phyloP scores from a whole-genome alignment of 2,888 invertebrate genomes.

The Eupithecia abbreviata region DNA sequence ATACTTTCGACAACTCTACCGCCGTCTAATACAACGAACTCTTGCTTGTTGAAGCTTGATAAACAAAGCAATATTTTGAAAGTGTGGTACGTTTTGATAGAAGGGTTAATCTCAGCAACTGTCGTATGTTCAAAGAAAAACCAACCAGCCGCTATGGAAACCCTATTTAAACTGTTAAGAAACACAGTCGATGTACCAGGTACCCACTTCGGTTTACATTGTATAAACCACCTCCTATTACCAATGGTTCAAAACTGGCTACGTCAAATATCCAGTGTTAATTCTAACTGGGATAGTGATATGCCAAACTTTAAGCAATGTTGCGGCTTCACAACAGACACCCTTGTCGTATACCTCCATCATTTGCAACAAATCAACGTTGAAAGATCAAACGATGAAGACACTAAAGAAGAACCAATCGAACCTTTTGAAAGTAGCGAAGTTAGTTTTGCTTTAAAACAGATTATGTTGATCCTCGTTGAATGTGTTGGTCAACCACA shows the following conservation, averaged over 20 bases:
- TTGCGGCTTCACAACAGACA: constrained; percentile 95
- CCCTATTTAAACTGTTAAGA: constrained; percentile 92
- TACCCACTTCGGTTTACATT: constrained; percentile 94
- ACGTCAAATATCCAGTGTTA: constrained; percentile 88
- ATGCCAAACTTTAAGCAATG: constrained; percentile 97
- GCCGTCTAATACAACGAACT: constrained; percentile 76
- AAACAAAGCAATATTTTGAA: constrained; percentile 92
- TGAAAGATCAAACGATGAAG: constrained; percentile 69
- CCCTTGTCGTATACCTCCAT: constrained; percentile 93
- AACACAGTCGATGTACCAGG: constrained; percentile 92
- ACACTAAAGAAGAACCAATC: constrained; percentile 68
- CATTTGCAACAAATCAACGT: constrained; percentile 87
- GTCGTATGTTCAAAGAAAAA: constrained; percentile 94
- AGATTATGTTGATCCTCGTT: constrained; percentile 92
- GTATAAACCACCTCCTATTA: constrained; percentile 94
- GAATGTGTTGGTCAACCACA: constrained; percentile 96
- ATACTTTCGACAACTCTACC: constrained; percentile 83
- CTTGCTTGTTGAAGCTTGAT: constrained; percentile 87
- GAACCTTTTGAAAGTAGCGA: constrained; percentile 84
- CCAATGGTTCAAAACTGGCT: constrained; percentile 98
- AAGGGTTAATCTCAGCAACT: constrained; percentile 91
- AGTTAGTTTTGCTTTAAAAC: constrained; percentile 91
- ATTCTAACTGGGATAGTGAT: constrained; percentile 88
- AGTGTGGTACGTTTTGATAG: constrained; percentile 95
- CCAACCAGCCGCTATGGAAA: constrained; percentile 93